phyloP scores from a whole-genome alignment of 2,888 invertebrate genomes.

The Listrodromus nycthemerus region DNA sequence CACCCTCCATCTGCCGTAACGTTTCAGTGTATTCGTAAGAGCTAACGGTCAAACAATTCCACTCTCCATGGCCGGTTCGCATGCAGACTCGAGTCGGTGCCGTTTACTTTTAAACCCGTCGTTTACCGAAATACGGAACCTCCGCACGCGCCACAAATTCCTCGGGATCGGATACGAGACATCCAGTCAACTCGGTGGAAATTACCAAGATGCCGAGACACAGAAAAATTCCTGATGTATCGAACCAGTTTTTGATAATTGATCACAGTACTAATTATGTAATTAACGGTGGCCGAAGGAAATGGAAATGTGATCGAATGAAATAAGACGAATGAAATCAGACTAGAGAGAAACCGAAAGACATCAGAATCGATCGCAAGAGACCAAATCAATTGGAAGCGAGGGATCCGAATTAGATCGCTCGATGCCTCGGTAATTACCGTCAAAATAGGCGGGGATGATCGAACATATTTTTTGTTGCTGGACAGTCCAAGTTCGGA shows the following conservation, averaged over 20 bases:
- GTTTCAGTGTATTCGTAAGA: constrained; percentile 74
- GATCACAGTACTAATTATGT: too few relatives aligned
- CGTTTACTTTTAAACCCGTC: constrained; percentile 17
- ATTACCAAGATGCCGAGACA: neutral
- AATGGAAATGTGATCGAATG: too few relatives aligned
- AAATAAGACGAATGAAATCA: too few relatives aligned
- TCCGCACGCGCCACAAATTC: constrained; percentile 16
- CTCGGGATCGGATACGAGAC: constrained; percentile 1
- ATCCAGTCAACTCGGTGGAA: neutral
- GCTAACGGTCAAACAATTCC: constrained; percentile 76
- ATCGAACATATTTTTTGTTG: neutral
- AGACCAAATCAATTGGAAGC: neutral
- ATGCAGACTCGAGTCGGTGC: constrained; percentile 59
- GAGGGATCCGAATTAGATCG: neutral
- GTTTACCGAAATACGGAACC: constrained; percentile 37
- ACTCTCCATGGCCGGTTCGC: constrained; percentile 67
- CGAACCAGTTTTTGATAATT: too few relatives aligned
- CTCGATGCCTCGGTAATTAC: neutral
- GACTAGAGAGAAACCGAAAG: too few relatives aligned
- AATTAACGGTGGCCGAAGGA: too few relatives aligned
- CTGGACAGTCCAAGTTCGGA: neutral
- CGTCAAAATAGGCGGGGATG: constrained; percentile 47
- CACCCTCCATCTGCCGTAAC: constrained; percentile 67
- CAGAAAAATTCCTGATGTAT: neutral
- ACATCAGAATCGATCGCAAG: too few relatives aligned